Conservation (phyloP, 2,113 vertebrate genomes). For the Damaliscus lunatus region DNA sequence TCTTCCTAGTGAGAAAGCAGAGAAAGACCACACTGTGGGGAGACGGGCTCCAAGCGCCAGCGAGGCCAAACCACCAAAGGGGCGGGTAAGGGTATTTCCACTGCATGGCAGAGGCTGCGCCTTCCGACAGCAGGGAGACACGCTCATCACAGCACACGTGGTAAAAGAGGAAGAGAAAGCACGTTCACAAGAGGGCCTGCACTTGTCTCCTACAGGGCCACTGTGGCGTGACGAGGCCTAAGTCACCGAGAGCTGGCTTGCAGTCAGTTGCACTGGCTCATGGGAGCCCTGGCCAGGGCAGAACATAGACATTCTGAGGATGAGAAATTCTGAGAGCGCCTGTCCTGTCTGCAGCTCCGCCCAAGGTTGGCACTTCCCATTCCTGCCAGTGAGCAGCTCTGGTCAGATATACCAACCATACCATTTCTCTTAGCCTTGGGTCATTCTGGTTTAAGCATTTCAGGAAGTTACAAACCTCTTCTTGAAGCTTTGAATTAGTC, state of each 20-base stretch:
- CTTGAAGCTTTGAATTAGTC: conserved; percentile 96
- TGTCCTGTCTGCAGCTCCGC: not conserved
- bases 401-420: not conserved
- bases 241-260: not conserved
- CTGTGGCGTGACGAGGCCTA: not conserved
- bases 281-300: not conserved
- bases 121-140: not conserved
- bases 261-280: accelerated
- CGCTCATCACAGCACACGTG: accelerated
- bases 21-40: conserved; percentile 47
- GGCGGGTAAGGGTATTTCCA: not conserved
- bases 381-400: not conserved
- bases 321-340: not conserved
- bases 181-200: not conserved
- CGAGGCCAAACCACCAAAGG: not conserved
- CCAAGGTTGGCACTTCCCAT: not conserved
- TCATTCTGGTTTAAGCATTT: not conserved
- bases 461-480: conserved; percentile 88
- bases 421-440: not conserved
- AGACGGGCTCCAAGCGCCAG: not conserved
- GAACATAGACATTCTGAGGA: not conserved
- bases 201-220: not conserved
- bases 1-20: conserved; percentile 57
- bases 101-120: not conserved
- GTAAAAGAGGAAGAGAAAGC: not conserved